These are phyloP conservation scores for Brachyalestes nurse DNA, from an alignment of 2,797 vertebrate species.

Conservation along the genomic window DNA sequence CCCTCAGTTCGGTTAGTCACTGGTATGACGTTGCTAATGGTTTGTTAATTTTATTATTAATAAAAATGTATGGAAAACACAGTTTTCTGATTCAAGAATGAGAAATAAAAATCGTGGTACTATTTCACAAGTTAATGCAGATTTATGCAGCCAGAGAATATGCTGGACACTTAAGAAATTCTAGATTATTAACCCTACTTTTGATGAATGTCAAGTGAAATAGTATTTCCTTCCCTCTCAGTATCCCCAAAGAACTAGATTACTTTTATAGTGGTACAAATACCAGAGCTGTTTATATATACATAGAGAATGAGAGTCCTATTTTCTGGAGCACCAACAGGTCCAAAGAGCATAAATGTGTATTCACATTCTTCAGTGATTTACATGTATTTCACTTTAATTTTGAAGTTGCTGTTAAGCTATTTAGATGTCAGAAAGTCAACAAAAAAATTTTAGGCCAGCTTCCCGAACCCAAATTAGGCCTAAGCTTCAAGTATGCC, in stretches of 20 bases:
- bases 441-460: background rate
- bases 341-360: constrained; percentile 7
- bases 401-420: constrained; percentile 13
- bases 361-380: background rate
- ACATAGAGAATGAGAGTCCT: background rate
- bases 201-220: background rate
- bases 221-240: background rate
- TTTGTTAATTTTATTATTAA: constrained; percentile 5
- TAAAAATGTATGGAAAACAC: background rate
- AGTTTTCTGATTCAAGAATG: background rate
- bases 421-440: constrained; percentile 7
- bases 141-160: background rate
- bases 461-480: background rate
- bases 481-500: background rate
- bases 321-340: constrained; percentile 3
- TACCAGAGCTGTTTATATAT: background rate
- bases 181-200: background rate
- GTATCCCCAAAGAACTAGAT: constrained; percentile 3
- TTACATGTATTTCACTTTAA: background rate
- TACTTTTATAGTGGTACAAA: background rate
- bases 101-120: background rate
- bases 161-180: background rate
- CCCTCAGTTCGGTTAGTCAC: background rate
- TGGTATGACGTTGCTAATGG: background rate
- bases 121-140: background rate